Evolutionary conservation across 2,888 invertebrate species (phyloP).

Genomic region (Incurvaria masculella): DNA sequence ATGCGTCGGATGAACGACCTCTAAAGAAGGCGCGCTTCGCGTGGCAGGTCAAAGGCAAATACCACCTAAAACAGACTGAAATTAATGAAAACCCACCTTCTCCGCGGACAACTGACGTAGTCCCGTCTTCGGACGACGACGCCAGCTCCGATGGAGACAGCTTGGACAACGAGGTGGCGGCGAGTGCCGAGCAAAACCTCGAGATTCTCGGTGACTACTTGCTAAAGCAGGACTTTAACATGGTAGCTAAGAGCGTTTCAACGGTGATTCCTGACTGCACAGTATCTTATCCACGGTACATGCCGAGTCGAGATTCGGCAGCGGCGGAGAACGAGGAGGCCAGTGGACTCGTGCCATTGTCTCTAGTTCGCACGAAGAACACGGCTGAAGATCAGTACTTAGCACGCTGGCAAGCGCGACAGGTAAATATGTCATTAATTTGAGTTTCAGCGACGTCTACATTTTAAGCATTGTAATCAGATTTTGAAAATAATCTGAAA

Average conservation of each 20-base stretch:
- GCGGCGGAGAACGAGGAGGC: too few relatives aligned
- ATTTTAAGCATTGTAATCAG: too few relatives aligned
- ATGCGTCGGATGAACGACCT: slow-evolving; percentile 52
- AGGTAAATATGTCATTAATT: too few relatives aligned
- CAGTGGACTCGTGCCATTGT: slow-evolving; percentile 21
- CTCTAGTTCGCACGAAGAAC: slow-evolving; percentile 23
- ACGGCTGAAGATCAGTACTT: slow-evolving; percentile 39
- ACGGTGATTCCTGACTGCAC: too few relatives aligned
- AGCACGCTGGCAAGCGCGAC: slow-evolving; percentile 62
- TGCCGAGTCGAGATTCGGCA: too few relatives aligned
- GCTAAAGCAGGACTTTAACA: slow-evolving; percentile 26
- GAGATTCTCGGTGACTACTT: slow-evolving; percentile 39
- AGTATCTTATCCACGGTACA: too few relatives aligned
- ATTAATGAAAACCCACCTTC: slow-evolving; percentile 20
- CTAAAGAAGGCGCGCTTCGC: slow-evolving; percentile 64
- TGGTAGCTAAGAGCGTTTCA: neutral
- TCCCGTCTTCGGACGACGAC: slow-evolving; percentile 24
- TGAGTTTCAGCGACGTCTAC: too few relatives aligned
- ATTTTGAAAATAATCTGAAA: too few relatives aligned
- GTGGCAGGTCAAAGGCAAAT: slow-evolving; percentile 66
- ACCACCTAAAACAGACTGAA: slow-evolving; percentile 52
- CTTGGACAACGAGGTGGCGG: neutral
- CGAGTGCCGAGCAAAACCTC: slow-evolving; percentile 21
- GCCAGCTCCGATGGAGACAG: slow-evolving; percentile 17
- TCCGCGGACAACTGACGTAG: slow-evolving; percentile 17